phyloP scores from a whole-genome alignment of 2,797 vertebrate genomes.

The Helostoma temminkii region DNA sequence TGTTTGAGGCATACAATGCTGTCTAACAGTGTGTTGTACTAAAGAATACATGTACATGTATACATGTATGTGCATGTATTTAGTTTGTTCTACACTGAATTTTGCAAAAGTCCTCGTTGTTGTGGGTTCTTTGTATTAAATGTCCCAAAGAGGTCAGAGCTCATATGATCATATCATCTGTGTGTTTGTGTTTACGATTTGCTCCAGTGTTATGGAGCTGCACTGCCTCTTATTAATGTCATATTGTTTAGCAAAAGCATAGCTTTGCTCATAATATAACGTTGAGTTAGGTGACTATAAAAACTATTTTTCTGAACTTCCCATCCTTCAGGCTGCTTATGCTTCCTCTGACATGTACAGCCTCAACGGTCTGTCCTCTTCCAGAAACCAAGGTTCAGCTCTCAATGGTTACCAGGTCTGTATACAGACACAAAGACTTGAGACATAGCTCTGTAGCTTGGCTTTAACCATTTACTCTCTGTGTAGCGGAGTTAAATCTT shows the following conservation, averaged over 20 bases:
- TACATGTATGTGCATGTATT: not conserved
- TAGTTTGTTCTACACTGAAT: not conserved
- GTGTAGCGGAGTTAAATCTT: not conserved
- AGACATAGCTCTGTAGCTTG: not conserved
- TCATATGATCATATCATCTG: too few species aligned
- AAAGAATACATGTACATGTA: not conserved
- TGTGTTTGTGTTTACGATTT: not conserved
- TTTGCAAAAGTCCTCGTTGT: not conserved
- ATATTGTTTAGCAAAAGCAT: too few species aligned
- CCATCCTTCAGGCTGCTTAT: constrained; percentile 61
- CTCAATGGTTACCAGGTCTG: constrained; percentile 90
- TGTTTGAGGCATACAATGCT: not conserved
- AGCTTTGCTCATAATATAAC: too few species aligned
- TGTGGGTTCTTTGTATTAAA: not conserved
- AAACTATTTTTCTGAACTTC: not conserved
- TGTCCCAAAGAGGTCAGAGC: not conserved
- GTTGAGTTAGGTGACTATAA: not conserved
- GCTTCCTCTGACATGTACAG: constrained; percentile 82
- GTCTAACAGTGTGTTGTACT: not conserved
- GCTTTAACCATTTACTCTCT: not conserved
- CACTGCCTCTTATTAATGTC: not conserved
- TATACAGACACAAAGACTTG: constrained; percentile 49
- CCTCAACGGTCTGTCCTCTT: constrained; percentile 76
- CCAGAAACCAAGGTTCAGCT: constrained; percentile 79
- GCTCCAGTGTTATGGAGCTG: not conserved